Base-by-base conservation (phyloP, 2,797 vertebrate species). In the Morelia viridis region DNA sequence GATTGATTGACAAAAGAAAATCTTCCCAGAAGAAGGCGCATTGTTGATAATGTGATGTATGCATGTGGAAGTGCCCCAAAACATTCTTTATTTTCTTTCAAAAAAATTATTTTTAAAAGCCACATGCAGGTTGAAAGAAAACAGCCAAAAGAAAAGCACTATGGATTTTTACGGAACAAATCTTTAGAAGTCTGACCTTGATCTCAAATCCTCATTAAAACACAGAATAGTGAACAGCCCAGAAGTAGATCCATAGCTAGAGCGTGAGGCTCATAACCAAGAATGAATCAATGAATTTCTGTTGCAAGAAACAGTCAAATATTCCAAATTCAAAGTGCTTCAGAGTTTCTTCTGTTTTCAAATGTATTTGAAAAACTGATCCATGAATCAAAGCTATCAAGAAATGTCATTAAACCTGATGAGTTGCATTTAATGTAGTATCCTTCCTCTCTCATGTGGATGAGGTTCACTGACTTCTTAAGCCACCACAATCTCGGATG, bases 81-180 rank as follows among this genome's bases (percentile, higher is more conserved):
- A 5, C 85, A 88, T 94, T 84, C 83, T 86, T 19, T 71, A 60
- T 61, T 41, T 90, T 93, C 92, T 71, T 28, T 56, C 71, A 87
- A n/a, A 5, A 89, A n/a, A 12, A 76, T 61, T 53, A 68, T 3
- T 89, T 60, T 46, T 94, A 85, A 19, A 91, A 93, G 62, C 58
- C 31, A 93, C 89, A 93, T 41, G 76, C 28, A 60, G 83, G 35
- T 31, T 35, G 76, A 76, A 93, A 80, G 58, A 85, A 93, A 91
- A 0, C 68, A n/a, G 22, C 84, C 19, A 58, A 94, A 85, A 89
- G 46, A 11, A 93, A 92, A 26, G 57, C 83, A 26, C 85, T 90
- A 91, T 57, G 88, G 76, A 95, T 7, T 88, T 89, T 53, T 88
- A 60, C 87, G 84, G 76, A 91, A 94, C 92, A 96, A 89, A 94